A percentile compares a stretch with the other conserved stretches of the same genome.
These are phyloP conservation scores for Nasonia oneida DNA, from an alignment of 2,888 invertebrate species.

Conservation along the genomic window DNA sequence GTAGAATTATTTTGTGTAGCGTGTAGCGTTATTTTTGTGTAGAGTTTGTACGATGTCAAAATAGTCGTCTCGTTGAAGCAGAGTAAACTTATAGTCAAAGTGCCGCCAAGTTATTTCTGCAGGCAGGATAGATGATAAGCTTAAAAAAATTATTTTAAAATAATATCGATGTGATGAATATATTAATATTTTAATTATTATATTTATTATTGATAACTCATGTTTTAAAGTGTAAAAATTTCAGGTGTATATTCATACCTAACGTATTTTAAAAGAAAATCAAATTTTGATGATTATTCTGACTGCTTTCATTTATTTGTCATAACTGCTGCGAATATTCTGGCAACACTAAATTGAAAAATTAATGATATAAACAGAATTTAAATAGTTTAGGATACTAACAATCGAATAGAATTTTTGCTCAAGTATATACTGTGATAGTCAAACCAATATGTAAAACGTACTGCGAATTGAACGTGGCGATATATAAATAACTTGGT, in stretches of 20 bases:
- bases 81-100: constrained; percentile 58
- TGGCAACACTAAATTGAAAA: constrained; percentile 18
- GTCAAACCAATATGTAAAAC: constrained; percentile 43
- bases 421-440: constrained; percentile 60
- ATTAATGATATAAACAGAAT: not conserved
- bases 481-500: not conserved
- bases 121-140: constrained; percentile 73
- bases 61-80: constrained; percentile 60
- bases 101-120: constrained; percentile 69
- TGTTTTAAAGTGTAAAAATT: constrained; percentile 19
- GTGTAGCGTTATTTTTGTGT: too few species aligned
- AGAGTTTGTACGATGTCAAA: too few species aligned
- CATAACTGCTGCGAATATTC: constrained; percentile 9
- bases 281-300: constrained; percentile 5
- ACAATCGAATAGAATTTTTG: constrained; percentile 39
- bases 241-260: not conserved
- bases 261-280: constrained; percentile 27
- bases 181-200: constrained; percentile 57
- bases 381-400: constrained; percentile 21
- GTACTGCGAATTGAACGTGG: constrained; percentile 30
- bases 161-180: constrained; percentile 47
- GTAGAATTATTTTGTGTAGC: too few species aligned
- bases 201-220: constrained; percentile 46
- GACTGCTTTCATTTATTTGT: constrained; percentile 18
- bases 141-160: constrained; percentile 69